Evolutionary conservation across 2,797 vertebrate genomes (phyloP), one percentile per base, ranked within the genome.

Genomic region (Enteromius fasciolatus): DNA sequence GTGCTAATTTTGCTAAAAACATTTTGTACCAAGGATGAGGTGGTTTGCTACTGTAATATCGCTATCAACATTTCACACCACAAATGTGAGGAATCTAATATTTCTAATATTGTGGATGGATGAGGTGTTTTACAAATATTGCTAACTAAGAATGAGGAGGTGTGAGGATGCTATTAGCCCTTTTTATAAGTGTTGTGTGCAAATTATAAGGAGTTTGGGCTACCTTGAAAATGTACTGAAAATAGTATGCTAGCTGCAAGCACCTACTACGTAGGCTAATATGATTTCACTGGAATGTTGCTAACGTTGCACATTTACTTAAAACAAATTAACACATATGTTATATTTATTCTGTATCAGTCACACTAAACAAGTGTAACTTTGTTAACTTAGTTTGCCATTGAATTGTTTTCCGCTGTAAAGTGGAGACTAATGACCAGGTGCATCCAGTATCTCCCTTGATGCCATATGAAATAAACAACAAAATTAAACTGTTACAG

Each of bases 401-500:
- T 67, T 44, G 4, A 54, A 41, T 54, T 75, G 44, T 75, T 54
- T 75, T 41, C 69, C 36, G 46, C 57, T 67, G 68, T 54, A 1
- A 17, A 64, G n/a, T 54, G 52, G 61, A 75, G 31, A 82, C 70
- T 75, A 75, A 82, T 52, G 46, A 54, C 15, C 59, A 52, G 33
- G 61, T 73, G 57, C 79, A 28, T 63, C 59, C 25, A 17, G 41
- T 3, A 10, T 39, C 59, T 75, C 33, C 36, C 33, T 54, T 15
- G 12, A 75, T 76, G n/a, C 72, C 50, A 67, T 54, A 63, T 50
- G 5, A 50, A 70, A 79, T 41, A 80, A 80, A 50, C 50, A 66
- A 54, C 23, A n/a, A 52, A 48, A 81, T 66, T 52, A 52, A 44
- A 33, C 25, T 54, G 17, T 63, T 50, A 72, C 10, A 41, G 41